Evolutionary conservation across 2,888 invertebrate genomes (phyloP).

Genomic region (Drosophila greeni): DNA sequence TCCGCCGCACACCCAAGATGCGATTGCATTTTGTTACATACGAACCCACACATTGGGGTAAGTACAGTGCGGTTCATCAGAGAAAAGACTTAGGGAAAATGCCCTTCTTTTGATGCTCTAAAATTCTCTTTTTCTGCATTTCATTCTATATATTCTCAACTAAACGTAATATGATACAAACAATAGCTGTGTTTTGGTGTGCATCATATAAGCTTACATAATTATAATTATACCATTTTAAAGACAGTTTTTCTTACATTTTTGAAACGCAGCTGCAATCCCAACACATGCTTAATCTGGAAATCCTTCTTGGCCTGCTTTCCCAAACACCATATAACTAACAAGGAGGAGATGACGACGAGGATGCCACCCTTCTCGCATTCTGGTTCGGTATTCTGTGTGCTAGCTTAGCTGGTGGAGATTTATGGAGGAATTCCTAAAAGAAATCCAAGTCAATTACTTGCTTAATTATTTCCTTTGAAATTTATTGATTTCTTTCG

Average conservation of each 20-base stretch:
- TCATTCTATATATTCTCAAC: no score
- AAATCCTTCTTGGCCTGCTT: slow-evolving; percentile 59
- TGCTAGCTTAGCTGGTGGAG: slow-evolving; percentile 66
- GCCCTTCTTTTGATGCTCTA: no score
- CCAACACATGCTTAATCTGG: slow-evolving; percentile 35
- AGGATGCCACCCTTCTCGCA: slow-evolving; percentile 45
- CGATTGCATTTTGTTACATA: slow-evolving; percentile 55
- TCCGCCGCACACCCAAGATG: slow-evolving; percentile 41
- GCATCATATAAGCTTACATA: no score
- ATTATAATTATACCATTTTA: not conserved
- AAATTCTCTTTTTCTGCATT: no score
- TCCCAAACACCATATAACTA: slow-evolving; percentile 63
- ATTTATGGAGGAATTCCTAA: slow-evolving; percentile 75
- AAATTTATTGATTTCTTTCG: slow-evolving; percentile 70
- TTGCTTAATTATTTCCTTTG: slow-evolving; percentile 74
- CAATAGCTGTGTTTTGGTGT: no score
- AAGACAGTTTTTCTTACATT: not conserved
- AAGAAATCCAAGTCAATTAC: slow-evolving; percentile 76
- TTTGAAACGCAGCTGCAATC: slow-evolving; percentile 4
- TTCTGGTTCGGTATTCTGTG: slow-evolving; percentile 45
- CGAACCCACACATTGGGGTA: slow-evolving; percentile 10
- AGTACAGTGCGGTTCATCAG: slow-evolving; percentile 11
- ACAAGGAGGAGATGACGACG: slow-evolving; percentile 49
- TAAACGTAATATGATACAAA: no score
- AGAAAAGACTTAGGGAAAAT: no score